Base-by-base conservation (phyloP, 1,140 invertebrate species). In the Drosophila navojoa region DNA sequence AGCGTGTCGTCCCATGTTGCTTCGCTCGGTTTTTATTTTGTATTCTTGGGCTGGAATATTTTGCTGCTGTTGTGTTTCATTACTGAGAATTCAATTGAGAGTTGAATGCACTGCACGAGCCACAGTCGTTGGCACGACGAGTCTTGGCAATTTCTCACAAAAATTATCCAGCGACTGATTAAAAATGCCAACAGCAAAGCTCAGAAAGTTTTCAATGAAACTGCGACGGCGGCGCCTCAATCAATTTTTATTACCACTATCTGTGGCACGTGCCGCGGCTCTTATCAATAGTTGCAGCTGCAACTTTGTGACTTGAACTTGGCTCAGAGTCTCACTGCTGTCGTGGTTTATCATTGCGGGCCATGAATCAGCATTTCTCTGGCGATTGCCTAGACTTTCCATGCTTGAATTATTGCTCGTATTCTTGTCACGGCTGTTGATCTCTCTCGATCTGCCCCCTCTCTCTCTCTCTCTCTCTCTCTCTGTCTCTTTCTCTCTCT, bases 221-320 rank as follows among this genome's bases (percentile, higher is more conserved):
- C 27, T 27, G 29, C 35, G 22, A 25, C 32, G 45, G 49, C 50
- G 35, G 38, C 5, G 50, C 19, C 59, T 81, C 61, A 81, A 87
- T 87, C 84, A 76, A 72, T 71, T 71, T 71, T 44, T 47, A 40
- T 75, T 66, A 78, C 78, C 87, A 87, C 78, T 85, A 87, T 86
- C 81, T 80, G 29, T 27, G 54, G 62, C 79, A 82, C 80, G 80
- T 82, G 79, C 66, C 67, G 25, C 38, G n/a, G 15, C 11, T 25
- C 11, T 57, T 61, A 61, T 60, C 70, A 60, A 53, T 27, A 60
- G 19, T 45, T 45, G 52, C 53, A 49, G 44, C 62, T 49, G 40
- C 16, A 13, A 10, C 35, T 4, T 16, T 35, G 27, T 7, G 32
- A 10, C 16, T 40, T 40, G 10, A 6, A n/a, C 38, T 42, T 29